Evolutionary conservation across 2,113 vertebrate species (phyloP).

Genomic region (Natator depressus): DNA sequence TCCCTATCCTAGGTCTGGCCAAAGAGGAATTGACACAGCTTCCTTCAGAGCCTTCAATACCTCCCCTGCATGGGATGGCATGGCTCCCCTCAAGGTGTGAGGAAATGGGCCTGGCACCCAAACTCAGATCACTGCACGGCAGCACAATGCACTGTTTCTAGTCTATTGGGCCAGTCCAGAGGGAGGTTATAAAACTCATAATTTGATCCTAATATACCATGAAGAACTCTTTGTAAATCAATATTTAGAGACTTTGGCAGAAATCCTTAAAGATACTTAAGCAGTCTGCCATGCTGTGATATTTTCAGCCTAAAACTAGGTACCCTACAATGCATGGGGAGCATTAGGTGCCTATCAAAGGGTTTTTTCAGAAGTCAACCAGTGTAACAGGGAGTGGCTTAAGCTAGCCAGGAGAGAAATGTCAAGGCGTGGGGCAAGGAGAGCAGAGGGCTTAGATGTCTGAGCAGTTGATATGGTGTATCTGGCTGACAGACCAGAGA

Average conservation of each 20-base stretch:
- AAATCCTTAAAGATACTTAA: background rate
- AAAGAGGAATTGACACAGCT: background rate
- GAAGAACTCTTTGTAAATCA: background rate
- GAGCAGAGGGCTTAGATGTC: background rate
- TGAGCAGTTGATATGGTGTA: background rate
- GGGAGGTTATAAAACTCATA: background rate
- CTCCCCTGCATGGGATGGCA: slow-evolving; percentile 10
- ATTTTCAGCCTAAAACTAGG: background rate
- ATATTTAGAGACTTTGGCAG: slow-evolving; percentile 28
- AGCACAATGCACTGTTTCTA: background rate
- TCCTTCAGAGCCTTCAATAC: background rate
- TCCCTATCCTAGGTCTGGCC: background rate
- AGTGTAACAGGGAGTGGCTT: background rate
- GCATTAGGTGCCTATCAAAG: background rate
- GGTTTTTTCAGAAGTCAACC: background rate
- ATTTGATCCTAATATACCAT: slow-evolving; percentile 28
- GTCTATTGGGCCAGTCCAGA: background rate
- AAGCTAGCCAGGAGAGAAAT: background rate
- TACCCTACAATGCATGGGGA: background rate
- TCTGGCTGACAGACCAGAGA: background rate
- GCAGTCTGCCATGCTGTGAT: background rate
- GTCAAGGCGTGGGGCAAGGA: background rate
- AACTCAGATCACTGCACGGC: background rate
- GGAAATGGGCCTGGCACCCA: background rate
- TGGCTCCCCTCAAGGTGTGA: background rate